Conservation (phyloP, 2,888 invertebrate species). For the Synergus umbraculus region DNA sequence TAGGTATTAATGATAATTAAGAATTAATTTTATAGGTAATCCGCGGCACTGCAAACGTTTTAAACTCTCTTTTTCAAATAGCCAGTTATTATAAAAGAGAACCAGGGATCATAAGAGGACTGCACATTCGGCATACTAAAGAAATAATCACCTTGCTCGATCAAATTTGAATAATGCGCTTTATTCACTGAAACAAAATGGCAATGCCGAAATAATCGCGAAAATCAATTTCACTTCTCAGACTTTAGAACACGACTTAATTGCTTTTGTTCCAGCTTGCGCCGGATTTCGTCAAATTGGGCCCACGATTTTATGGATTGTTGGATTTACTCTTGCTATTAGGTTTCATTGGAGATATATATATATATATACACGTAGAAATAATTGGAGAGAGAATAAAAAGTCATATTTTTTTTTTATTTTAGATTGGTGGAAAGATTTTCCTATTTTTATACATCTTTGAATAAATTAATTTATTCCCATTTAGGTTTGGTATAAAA, state of each 20-base stretch:
- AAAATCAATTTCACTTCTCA: constrained; percentile 3
- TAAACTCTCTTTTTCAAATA: background rate
- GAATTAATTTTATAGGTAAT: background rate
- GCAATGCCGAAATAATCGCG: background rate
- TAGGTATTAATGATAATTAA: background rate
- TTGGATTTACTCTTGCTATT: too few relatives aligned
- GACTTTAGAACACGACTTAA: background rate
- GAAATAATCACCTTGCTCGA: background rate
- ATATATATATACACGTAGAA: too few relatives aligned
- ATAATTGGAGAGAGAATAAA: too few relatives aligned
- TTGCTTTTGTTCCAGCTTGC: background rate
- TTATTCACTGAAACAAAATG: background rate
- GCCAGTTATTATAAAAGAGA: background rate
- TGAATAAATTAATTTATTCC: too few relatives aligned
- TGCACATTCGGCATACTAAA: background rate
- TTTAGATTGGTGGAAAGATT: too few relatives aligned
- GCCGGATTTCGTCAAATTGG: background rate
- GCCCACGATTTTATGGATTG: too few relatives aligned
- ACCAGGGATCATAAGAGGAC: background rate
- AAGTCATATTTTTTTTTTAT: too few relatives aligned
- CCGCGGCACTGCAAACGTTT: background rate
- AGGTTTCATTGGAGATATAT: too few relatives aligned
- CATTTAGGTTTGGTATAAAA: background rate
- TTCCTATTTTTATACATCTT: too few relatives aligned
- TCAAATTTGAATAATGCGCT: background rate